phyloP scores from a whole-genome alignment of 2,888 invertebrate genomes.

The Willowsia nigromaculata region DNA sequence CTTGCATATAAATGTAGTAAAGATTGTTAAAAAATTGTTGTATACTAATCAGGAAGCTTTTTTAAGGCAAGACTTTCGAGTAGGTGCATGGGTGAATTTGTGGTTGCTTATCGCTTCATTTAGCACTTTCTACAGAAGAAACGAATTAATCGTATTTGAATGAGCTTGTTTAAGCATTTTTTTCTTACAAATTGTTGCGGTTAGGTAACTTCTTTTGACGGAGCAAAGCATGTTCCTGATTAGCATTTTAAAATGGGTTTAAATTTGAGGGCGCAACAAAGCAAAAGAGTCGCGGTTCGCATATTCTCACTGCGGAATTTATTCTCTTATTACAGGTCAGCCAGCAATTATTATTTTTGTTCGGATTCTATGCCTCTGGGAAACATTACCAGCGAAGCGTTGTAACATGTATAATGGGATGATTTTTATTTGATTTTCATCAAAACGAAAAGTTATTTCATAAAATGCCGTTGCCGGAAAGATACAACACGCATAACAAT shows the following conservation, averaged over 20 bases:
- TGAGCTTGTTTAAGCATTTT: slow-evolving; percentile 22
- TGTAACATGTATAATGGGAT: not conserved
- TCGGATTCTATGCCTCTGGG: slow-evolving; percentile 4
- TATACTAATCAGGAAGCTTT: slow-evolving; percentile 37
- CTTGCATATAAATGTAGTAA: too few species aligned
- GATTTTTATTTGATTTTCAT: slow-evolving; percentile 26
- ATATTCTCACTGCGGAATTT: not conserved
- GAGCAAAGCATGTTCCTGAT: slow-evolving; percentile 15
- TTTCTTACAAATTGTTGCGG: slow-evolving; percentile 34
- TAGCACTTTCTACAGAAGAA: slow-evolving; percentile 53
- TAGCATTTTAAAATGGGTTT: slow-evolving; percentile 35
- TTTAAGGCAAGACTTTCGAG: not conserved
- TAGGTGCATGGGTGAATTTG: not conserved
- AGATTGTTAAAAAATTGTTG: slow-evolving; percentile 26
- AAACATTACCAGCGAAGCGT: not conserved
- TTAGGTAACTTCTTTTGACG: slow-evolving; percentile 25
- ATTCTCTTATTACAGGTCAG: slow-evolving; percentile 34
- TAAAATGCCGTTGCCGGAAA: slow-evolving; percentile 31
- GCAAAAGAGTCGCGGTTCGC: not conserved
- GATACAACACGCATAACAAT: slow-evolving; percentile 14
- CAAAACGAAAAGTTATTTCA: not conserved
- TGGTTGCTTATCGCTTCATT: slow-evolving; percentile 53
- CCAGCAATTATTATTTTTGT: slow-evolving; percentile 7
- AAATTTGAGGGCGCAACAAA: slow-evolving; percentile 27
- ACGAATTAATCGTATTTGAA: slow-evolving; percentile 34